phyloP scores from a whole-genome alignment of 2,797 vertebrate species.

The Percopsis omiscomaycus region DNA sequence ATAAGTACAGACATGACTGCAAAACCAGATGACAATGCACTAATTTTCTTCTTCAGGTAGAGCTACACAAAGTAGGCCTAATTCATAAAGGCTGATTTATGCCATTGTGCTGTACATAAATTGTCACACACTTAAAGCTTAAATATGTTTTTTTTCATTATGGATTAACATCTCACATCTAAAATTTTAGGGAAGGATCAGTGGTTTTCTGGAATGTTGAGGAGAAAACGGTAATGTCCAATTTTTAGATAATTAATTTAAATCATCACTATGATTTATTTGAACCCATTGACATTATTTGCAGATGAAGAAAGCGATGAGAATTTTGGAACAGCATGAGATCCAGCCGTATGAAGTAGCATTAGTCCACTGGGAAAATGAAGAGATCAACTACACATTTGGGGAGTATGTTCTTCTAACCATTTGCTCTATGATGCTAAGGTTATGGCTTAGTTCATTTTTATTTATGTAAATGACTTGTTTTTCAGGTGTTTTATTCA shows the following conservation, averaged over 20 bases:
- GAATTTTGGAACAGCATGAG: conserved; percentile 88
- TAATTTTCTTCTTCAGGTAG: conserved; percentile 95
- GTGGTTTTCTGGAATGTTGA: conserved; percentile 98
- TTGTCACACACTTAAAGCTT: background rate
- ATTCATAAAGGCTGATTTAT: background rate
- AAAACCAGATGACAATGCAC: conserved; percentile 84
- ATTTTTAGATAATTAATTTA: background rate
- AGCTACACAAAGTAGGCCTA: background rate
- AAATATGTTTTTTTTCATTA: background rate
- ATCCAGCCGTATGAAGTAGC: conserved; percentile 94
- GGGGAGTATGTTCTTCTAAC: conserved; percentile 77
- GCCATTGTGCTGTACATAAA: background rate
- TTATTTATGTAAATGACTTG: conserved; percentile 1
- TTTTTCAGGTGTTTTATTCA: background rate
- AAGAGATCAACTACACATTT: conserved; percentile 90
- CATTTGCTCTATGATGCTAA: background rate
- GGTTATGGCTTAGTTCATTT: background rate
- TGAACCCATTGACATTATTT: background rate
- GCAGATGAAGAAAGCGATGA: conserved; percentile 88
- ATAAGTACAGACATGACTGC: conserved; percentile 82
- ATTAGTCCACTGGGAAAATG: conserved; percentile 96
- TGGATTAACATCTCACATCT: conserved; percentile 32
- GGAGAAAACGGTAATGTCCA: conserved; percentile 85
- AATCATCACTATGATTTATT: background rate
- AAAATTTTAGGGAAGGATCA: conserved; percentile 88